Conservation (phyloP, 2,797 vertebrate species). For the Coilia nasus region DNA sequence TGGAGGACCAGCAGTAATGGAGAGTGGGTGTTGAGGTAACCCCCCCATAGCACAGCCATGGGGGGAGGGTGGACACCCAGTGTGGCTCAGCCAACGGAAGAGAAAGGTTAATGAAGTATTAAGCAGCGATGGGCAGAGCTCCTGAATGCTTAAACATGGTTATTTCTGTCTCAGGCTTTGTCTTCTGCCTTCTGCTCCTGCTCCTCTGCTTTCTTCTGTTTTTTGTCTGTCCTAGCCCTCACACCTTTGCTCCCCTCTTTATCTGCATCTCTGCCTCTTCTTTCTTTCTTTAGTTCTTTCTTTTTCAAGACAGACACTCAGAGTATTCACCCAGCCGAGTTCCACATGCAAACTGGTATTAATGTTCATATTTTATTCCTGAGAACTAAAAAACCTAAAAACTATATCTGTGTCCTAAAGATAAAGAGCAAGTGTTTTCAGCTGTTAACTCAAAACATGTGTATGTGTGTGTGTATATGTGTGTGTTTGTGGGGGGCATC, state of each 20-base stretch:
- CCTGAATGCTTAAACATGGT: conserved; percentile 16
- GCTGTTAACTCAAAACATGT: neutral
- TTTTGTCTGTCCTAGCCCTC: too few species aligned
- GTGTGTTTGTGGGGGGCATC: neutral
- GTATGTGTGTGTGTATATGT: neutral
- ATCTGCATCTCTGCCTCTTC: neutral
- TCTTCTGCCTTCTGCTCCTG: neutral
- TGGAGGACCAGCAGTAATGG: neutral
- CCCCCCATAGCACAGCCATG: neutral
- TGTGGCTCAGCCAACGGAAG: conserved; percentile 4
- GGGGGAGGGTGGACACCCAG: neutral
- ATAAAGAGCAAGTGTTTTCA: neutral
- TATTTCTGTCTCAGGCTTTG: neutral
- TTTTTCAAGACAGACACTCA: neutral
- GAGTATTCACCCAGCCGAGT: too few species aligned
- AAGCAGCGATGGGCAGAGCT: neutral
- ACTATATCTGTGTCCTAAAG: too few species aligned
- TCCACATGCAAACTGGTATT: neutral
- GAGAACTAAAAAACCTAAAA: neutral
- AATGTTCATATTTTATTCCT: neutral
- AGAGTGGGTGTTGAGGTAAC: neutral
- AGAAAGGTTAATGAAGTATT: conserved; percentile 24
- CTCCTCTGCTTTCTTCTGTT: too few species aligned
- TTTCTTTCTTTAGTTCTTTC: neutral
- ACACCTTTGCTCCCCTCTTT: neutral